Base-by-base conservation (phyloP, 1,140 invertebrate species). In the Latrodectus geometricus region DNA sequence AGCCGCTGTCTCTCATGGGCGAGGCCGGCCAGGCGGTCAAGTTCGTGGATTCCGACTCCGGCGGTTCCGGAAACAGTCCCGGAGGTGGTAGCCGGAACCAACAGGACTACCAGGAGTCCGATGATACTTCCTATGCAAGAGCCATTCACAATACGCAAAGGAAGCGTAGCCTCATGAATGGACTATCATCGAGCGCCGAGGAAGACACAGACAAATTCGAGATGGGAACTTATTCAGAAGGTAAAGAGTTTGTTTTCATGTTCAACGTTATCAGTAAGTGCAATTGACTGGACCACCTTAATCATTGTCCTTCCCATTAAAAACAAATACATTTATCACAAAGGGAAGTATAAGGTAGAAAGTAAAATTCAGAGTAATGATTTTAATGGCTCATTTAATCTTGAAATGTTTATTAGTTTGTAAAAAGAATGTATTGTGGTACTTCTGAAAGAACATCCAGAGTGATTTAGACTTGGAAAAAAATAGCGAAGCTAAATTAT, bases 71-170 rank as follows among this genome's bases (percentile, higher is more conserved):
- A 17, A 85, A 80, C 0, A 69, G 86, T 14, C 75, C 78, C 48
- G 76, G 78, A 21, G 61, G 68, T 9, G 50, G 68, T 0, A 48
- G 35, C 52, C 23, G 52, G 48, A 65, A 35, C n/a, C 54, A 79
- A 14, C 66, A 35, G 35, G 72, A 76, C 17, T 52, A 48, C 49
- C 73, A 68, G 23, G 88, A 89, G 35, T 89, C 89, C 15, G 89
- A 89, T 56, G 89, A 89, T 54, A 89, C 89, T 9, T 89, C 88
- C 15, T 89, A 89, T 69, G 88, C 88, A 4, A 87, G 86, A 68
- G 89, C 89, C n/a, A 89, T 89, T 21, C 88, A 87, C 17, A 85
- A 84, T 50, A 48, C 73, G 0, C 87, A 88, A 23, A 23, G 80
- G 35, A 81, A 87, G 20, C 49, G 73, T 0, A 82, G 77, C 21